Percentiles rank a stretch among this genome's conserved stretches.
phyloP scores from a whole-genome alignment of 2,797 vertebrate genomes.

The Notolabrus celidotus region DNA sequence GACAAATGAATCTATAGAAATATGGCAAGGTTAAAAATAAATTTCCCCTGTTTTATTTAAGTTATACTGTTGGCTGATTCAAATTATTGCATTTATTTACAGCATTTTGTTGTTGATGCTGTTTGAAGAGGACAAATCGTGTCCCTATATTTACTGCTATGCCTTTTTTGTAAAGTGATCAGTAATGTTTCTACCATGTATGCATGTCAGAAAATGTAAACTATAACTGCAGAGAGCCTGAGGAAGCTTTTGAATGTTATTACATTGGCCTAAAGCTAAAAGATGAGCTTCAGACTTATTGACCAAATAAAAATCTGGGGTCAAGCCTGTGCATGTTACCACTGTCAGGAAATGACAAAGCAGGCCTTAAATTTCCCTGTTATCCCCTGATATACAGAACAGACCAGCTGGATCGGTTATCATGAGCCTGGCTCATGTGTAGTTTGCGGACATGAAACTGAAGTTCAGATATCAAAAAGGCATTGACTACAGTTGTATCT shows the following conservation, averaged over 20 bases:
- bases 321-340: background rate
- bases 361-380: slow-evolving; percentile 9
- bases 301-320: slow-evolving; percentile 11
- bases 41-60: too few relatives aligned
- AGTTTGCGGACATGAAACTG: slow-evolving; percentile 13
- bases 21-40: background rate
- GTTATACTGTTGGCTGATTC: background rate
- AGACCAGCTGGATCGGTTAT: slow-evolving; percentile 1
- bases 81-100: too few relatives aligned
- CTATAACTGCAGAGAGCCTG: background rate
- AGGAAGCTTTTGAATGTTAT: background rate
- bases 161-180: too few relatives aligned
- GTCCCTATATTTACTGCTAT: too few relatives aligned
- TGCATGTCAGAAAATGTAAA: too few relatives aligned
- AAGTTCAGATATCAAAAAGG: slow-evolving; percentile 3
- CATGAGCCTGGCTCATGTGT: background rate
- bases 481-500: too few relatives aligned
- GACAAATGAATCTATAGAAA: background rate
- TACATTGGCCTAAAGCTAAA: background rate
- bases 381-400: slow-evolving; percentile 3
- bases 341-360: slow-evolving; percentile 20
- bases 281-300: slow-evolving; percentile 6
- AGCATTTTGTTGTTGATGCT: too few relatives aligned
- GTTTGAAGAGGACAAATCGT: too few relatives aligned
- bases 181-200: too few relatives aligned